Conservation (phyloP, 2,888 invertebrate species). For the Sarcophaga rosellei region DNA sequence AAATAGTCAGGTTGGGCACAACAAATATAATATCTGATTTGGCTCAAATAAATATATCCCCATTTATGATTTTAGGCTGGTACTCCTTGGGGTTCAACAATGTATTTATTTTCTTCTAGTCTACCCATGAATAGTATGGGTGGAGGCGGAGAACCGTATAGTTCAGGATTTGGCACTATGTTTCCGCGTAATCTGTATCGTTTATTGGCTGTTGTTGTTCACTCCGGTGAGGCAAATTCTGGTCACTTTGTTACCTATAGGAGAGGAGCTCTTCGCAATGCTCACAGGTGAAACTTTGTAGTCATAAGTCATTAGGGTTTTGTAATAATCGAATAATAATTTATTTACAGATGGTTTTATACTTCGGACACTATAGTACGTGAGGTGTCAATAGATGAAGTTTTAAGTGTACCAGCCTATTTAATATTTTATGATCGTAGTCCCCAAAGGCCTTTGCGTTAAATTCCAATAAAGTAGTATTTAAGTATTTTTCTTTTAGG, state of each 20-base stretch:
- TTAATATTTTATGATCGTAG: constrained; percentile 93
- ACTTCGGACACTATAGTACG: constrained; percentile 93
- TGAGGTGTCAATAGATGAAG: constrained; percentile 90
- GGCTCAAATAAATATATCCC: background rate
- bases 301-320: background rate
- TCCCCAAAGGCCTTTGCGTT: constrained; percentile 74
- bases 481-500: constrained; percentile 41
- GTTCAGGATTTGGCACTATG: constrained; percentile 77
- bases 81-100: constrained; percentile 81
- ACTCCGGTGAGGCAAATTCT: constrained; percentile 93
- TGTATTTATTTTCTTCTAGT: constrained; percentile 80
- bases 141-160: constrained; percentile 74
- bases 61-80: constrained; percentile 74
- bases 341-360: constrained; percentile 88
- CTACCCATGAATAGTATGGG: constrained; percentile 77
- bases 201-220: constrained; percentile 92
- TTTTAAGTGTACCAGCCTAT: constrained; percentile 93
- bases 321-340: background rate
- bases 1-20: constrained; percentile 78
- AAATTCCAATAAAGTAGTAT: constrained; percentile 16
- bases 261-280: constrained; percentile 83
- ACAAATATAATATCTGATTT: background rate
- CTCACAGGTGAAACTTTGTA: constrained; percentile 76
- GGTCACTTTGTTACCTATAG: constrained; percentile 98
- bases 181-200: constrained; percentile 86